phyloP scores from a whole-genome alignment of 1,140 invertebrate genomes.

The Microplitis mediator region DNA sequence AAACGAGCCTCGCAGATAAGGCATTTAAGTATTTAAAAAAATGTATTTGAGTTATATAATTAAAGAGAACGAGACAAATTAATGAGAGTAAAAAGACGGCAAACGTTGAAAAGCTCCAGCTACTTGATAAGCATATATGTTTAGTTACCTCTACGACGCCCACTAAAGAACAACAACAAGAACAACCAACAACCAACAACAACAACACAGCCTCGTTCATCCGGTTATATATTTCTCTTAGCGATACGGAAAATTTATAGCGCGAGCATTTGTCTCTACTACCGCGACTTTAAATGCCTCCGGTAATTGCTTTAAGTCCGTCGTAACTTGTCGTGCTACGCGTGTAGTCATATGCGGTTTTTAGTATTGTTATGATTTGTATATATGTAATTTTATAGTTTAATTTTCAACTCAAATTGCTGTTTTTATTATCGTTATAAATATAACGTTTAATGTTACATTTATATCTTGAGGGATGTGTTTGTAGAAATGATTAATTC shows the following conservation, averaged over 20 bases:
- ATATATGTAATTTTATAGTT: neutral
- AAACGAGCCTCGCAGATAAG: too few relatives aligned
- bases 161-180: neutral
- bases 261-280: neutral
- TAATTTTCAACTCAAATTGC: neutral
- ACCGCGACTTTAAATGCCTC: slow-evolving; percentile 21
- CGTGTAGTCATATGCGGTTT: neutral
- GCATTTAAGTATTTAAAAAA: too few relatives aligned
- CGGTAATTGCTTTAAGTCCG: slow-evolving; percentile 17
- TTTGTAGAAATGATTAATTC: too few relatives aligned
- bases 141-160: neutral
- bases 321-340: slow-evolving; percentile 17
- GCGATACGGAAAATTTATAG: too few relatives aligned
- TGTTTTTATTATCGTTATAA: too few relatives aligned
- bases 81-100: neutral
- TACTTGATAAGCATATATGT: slow-evolving; percentile 12
- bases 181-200: too few relatives aligned
- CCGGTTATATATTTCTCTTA: slow-evolving; percentile 9
- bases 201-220: too few relatives aligned
- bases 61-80: neutral
- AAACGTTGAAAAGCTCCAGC: slow-evolving; percentile 1
- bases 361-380: neutral
- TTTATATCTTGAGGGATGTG: too few relatives aligned
- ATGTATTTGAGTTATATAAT: too few relatives aligned
- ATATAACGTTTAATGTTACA: too few relatives aligned